phyloP scores from a whole-genome alignment of 2,113 vertebrate genomes.

The Corythornis vintsioides region DNA sequence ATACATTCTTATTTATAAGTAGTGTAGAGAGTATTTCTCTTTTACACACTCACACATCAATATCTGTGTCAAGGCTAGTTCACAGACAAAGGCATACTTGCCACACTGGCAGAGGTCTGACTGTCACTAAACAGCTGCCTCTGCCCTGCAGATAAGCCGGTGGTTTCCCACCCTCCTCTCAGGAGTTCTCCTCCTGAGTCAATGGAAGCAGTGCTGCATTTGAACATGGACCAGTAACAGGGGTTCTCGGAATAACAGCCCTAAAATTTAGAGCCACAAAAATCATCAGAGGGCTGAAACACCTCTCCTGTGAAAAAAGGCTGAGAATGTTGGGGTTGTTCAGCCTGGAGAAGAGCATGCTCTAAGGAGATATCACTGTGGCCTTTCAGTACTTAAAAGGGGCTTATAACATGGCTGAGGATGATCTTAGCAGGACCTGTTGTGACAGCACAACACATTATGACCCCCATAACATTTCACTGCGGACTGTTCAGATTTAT shows the following conservation, averaged over 20 bases:
- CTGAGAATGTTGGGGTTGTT: not conserved
- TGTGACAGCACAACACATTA: not conserved
- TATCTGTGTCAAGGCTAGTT: not conserved
- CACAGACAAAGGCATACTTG: not conserved
- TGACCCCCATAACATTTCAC: not conserved
- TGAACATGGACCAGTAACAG: accelerated
- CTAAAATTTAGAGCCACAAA: not conserved
- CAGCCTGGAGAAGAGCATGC: not conserved
- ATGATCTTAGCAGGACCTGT: not conserved
- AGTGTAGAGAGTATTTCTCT: not conserved
- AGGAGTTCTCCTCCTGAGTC: accelerated
- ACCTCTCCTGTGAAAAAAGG: not conserved
- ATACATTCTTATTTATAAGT: not conserved
- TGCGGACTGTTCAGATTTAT: not conserved
- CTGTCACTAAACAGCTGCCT: not conserved
- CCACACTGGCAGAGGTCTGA: not conserved
- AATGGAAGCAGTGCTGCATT: accelerated
- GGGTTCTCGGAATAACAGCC: not conserved
- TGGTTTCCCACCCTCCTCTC: not conserved
- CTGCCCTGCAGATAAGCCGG: too few relatives aligned
- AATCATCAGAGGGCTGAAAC: not conserved
- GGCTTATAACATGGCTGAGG: not conserved
- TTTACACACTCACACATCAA: accelerated
- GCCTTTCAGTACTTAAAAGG: not conserved
- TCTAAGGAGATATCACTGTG: not conserved